Conservation (phyloP, 2,888 invertebrate species). For the Rhopalosiphum nymphaeae region DNA sequence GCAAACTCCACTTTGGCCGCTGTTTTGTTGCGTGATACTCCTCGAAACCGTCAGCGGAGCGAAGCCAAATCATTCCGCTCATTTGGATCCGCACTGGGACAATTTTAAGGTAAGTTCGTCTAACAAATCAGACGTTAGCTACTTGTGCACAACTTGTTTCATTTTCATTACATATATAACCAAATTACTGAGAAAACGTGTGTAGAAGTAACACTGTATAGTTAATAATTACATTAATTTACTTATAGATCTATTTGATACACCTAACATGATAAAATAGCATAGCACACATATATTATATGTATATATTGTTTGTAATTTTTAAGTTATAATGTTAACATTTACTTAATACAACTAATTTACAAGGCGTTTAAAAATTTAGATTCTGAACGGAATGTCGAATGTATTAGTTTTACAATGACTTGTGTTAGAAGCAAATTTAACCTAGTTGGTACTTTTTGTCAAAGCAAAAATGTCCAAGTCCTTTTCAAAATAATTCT, state of each 20-base stretch:
- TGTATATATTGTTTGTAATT: neutral
- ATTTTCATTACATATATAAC: neutral
- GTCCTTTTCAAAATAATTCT: too few relatives aligned
- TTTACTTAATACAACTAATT: neutral
- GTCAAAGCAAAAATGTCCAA: too few relatives aligned
- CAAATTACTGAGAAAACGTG: neutral
- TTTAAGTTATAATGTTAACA: neutral
- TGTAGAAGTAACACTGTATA: neutral
- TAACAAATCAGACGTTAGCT: neutral
- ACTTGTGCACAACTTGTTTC: neutral
- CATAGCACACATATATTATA: neutral
- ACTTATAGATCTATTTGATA: neutral
- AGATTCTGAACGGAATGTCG: neutral
- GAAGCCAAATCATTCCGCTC: slow-evolving; percentile 7
- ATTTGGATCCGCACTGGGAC: slow-evolving; percentile 70
- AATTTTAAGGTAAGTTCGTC: slow-evolving; percentile 71
- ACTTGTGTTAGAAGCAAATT: too few relatives aligned
- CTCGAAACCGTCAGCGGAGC: neutral
- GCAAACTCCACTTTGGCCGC: neutral
- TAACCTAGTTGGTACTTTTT: too few relatives aligned
- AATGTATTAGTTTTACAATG: too few relatives aligned
- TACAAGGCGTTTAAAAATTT: neutral
- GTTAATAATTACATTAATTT: neutral
- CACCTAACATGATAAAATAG: neutral
- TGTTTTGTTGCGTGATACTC: neutral